Percentiles rank a stretch among this genome's conserved stretches.
Conservation (phyloP, 2,888 invertebrate species). For the Stramonita haemastoma region DNA sequence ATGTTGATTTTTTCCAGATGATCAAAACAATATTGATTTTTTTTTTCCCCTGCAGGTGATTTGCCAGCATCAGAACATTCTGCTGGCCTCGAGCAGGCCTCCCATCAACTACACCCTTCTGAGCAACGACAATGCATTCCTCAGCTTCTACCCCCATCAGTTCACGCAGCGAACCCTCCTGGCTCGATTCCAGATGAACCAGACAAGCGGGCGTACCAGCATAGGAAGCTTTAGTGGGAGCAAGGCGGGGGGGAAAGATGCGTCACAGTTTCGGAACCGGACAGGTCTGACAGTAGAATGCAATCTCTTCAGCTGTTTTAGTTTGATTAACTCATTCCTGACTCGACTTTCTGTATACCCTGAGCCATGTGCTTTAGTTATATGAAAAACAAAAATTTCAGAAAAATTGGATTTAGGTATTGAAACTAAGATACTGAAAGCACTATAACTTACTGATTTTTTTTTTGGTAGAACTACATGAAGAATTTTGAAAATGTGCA, state of each 20-base stretch:
- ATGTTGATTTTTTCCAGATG: neutral
- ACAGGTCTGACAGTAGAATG: too few relatives aligned
- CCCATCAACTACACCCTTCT: conserved; percentile 76
- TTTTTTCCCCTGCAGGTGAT: conserved; percentile 72
- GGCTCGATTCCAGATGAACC: conserved; percentile 83
- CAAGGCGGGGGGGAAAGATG: neutral
- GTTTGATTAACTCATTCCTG: too few relatives aligned
- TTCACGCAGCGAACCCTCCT: conserved; percentile 83
- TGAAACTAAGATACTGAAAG: too few relatives aligned
- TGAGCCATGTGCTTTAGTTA: too few relatives aligned
- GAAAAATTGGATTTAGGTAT: too few relatives aligned
- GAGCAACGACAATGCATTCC: conserved; percentile 84
- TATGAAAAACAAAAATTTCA: too few relatives aligned
- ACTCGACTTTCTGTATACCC: too few relatives aligned
- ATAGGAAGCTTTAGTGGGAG: neutral
- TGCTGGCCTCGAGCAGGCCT: conserved; percentile 46
- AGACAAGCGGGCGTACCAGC: conserved; percentile 70
- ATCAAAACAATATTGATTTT: too few relatives aligned
- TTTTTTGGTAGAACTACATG: too few relatives aligned
- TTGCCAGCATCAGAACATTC: conserved; percentile 63
- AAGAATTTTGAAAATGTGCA: too few relatives aligned
- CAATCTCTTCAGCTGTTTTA: too few relatives aligned
- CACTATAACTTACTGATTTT: too few relatives aligned
- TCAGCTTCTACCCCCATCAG: conserved; percentile 82
- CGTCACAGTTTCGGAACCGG: neutral